Percentiles rank a stretch among this genome's conserved stretches.
Conservation (phyloP, 1,140 invertebrate genomes). For the Drosophila santomea region DNA sequence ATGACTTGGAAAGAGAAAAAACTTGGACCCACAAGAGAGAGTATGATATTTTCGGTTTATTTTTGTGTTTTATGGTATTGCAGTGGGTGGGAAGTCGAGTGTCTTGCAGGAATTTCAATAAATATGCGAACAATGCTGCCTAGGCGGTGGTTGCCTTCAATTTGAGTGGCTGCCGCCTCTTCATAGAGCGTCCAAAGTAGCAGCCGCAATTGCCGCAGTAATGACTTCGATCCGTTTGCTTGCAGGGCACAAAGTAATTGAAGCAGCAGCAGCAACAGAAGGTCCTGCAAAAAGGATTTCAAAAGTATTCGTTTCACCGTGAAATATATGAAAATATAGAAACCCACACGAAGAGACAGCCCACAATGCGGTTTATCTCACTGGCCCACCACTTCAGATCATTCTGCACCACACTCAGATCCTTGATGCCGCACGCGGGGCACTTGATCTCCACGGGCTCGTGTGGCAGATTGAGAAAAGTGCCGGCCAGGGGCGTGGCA, state of each 20-base stretch:
- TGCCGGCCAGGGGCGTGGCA: constrained; percentile 75
- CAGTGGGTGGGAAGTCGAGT: constrained; percentile 22
- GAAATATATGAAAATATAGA: not conserved
- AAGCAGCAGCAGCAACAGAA: constrained; percentile 79
- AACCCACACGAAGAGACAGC: constrained; percentile 79
- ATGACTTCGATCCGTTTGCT: constrained; percentile 79
- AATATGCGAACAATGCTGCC: constrained; percentile 6
- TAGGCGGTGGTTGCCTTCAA: constrained; percentile 44
- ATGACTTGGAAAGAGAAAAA: constrained; percentile 6
- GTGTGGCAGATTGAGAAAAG: constrained; percentile 71
- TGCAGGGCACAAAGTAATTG: constrained; percentile 71
- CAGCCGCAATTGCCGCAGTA: constrained; percentile 81
- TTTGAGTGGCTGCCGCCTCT: constrained; percentile 61
- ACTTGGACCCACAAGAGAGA: not conserved
- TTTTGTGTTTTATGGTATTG: constrained; percentile 20
- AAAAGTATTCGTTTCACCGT: not conserved
- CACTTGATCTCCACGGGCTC: constrained; percentile 69
- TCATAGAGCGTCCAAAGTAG: constrained; percentile 77
- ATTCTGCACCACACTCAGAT: constrained; percentile 62
- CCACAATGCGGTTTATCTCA: constrained; percentile 72
- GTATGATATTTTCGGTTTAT: constrained; percentile 29
- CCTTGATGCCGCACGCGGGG: constrained; percentile 70
- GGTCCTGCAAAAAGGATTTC: constrained; percentile 35
- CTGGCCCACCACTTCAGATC: constrained; percentile 81
- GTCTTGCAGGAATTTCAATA: constrained; percentile 4